Conservation (phyloP, 2,888 invertebrate genomes). For the Gerosis bhagava region DNA sequence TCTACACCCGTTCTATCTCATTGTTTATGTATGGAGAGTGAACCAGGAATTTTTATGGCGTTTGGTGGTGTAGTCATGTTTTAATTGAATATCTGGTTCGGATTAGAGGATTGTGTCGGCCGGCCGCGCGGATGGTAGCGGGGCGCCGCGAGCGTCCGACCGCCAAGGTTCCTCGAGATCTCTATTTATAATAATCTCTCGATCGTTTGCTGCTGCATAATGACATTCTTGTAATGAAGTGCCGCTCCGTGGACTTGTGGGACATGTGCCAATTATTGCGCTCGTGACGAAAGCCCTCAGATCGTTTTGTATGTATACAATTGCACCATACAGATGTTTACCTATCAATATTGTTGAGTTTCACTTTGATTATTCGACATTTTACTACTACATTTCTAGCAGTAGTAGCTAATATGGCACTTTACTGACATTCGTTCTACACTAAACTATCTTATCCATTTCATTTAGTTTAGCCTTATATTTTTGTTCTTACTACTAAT, state of each 20-base stretch:
- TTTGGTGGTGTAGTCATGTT: constrained; percentile 59
- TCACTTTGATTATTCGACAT: constrained; percentile 15
- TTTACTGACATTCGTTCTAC: too few relatives aligned
- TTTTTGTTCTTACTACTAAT: too few relatives aligned
- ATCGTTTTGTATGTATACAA: constrained; percentile 69
- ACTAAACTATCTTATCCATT: too few relatives aligned
- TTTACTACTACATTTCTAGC: too few relatives aligned
- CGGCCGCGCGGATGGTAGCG: constrained; percentile 45
- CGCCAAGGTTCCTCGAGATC: constrained; percentile 70
- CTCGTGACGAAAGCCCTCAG: constrained; percentile 65
- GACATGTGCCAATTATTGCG: constrained; percentile 77
- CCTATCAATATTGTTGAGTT: constrained; percentile 44
- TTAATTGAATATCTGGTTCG: constrained; percentile 60
- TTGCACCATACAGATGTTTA: constrained; percentile 51
- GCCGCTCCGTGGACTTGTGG: constrained; percentile 69
- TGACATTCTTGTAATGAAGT: constrained; percentile 80
- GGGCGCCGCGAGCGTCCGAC: constrained; percentile 56
- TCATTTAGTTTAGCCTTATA: too few relatives aligned
- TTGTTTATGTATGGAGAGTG: constrained; percentile 82
- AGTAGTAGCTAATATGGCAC: too few relatives aligned
- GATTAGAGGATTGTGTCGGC: constrained; percentile 44
- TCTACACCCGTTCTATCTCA: constrained; percentile 79
- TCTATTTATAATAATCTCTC: constrained; percentile 78
- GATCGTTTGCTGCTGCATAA: constrained; percentile 75
- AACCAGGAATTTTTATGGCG: constrained; percentile 76